A percentile compares a stretch with the other conserved stretches of the same genome.
These are phyloP conservation scores for Apostichopus californicus DNA, from an alignment of 35 echinoderm and acorn worm genomes.

Conservation along the genomic window DNA sequence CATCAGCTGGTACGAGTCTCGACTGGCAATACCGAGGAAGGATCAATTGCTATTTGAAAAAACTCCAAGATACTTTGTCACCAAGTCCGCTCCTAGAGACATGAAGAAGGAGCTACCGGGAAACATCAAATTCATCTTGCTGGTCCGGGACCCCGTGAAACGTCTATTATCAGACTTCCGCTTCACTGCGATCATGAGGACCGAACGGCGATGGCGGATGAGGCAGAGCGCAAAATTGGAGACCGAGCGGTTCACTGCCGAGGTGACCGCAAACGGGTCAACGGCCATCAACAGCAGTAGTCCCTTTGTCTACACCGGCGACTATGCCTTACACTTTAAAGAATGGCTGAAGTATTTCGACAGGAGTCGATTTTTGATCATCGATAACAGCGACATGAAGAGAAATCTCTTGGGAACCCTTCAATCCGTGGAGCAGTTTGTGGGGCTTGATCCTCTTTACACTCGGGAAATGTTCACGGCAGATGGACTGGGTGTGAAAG, in stretches of 20 bases:
- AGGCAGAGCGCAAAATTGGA: slow-evolving; percentile 13
- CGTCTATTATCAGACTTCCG: slow-evolving; percentile 78
- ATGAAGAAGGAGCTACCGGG: slow-evolving; percentile 59
- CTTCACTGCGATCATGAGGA: slow-evolving; percentile 42
- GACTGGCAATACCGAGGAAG: not conserved
- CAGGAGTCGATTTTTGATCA: slow-evolving; percentile 59
- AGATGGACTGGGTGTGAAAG: not conserved
- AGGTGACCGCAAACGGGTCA: slow-evolving; percentile 3
- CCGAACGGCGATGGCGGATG: not conserved
- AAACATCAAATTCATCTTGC: slow-evolving; percentile 80
- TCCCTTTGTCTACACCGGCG: slow-evolving; percentile 68
- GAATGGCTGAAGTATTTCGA: slow-evolving; percentile 80
- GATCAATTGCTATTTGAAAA: slow-evolving; percentile 76
- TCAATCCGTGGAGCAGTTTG: slow-evolving; percentile 73
- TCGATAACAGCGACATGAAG: slow-evolving; percentile 61
- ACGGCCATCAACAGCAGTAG: slow-evolving; percentile 63
- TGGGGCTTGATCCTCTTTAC: slow-evolving; percentile 67
- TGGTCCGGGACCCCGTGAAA: slow-evolving; percentile 77
- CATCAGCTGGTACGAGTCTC: not conserved
- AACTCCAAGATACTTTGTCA: slow-evolving; percentile 91
- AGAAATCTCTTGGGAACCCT: slow-evolving; percentile 48
- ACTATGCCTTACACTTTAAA: slow-evolving; percentile 74
- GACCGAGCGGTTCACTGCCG: slow-evolving; percentile 2
- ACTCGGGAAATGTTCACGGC: slow-evolving; percentile 55
- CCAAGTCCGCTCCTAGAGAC: slow-evolving; percentile 57